A percentile compares a stretch with the other conserved stretches of the same genome.
Conservation (phyloP, 1,140 invertebrate genomes). For the Melitaea cinxia region DNA sequence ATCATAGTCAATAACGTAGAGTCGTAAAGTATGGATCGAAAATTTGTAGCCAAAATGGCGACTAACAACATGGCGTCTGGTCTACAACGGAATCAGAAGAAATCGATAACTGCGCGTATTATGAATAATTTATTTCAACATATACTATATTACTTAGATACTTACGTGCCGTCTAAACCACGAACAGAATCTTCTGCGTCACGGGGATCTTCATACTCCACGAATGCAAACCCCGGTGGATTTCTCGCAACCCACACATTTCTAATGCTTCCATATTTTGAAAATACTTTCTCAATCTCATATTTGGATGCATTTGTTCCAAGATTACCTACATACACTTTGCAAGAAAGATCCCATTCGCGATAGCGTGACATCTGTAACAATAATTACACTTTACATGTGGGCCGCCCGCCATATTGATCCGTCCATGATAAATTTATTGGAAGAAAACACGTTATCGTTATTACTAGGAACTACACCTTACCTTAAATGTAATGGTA, state of each 20-base stretch:
- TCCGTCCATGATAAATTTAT: not conserved
- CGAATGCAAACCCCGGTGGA: conserved; percentile 97
- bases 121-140: not conserved
- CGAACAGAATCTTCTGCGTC: conserved; percentile 99
- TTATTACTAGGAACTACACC: no score
- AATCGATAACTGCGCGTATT: conserved; percentile 18
- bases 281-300: conserved; percentile 95
- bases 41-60: conserved; percentile 57
- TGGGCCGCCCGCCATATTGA: conserved; percentile 44
- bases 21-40: conserved; percentile 16
- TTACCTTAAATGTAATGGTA: no score
- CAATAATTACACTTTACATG: conserved; percentile 17
- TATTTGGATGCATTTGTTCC: conserved; percentile 95
- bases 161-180: conserved; percentile 96
- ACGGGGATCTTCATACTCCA: conserved; percentile 98
- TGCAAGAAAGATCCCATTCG: conserved; percentile 97
- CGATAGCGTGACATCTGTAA: conserved; percentile 85
- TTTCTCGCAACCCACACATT: conserved; percentile 99
- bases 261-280: conserved; percentile 95
- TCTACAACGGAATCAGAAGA: conserved; percentile 1
- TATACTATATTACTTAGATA: conserved; percentile 30
- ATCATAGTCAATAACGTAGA: conserved; percentile 11
- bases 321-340: conserved; percentile 99
- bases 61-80: conserved; percentile 31
- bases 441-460: not conserved